A percentile compares a stretch with the other conserved stretches of the same genome.
phyloP scores from a whole-genome alignment of 2,888 invertebrate genomes.

The Calameuta pallipes region DNA sequence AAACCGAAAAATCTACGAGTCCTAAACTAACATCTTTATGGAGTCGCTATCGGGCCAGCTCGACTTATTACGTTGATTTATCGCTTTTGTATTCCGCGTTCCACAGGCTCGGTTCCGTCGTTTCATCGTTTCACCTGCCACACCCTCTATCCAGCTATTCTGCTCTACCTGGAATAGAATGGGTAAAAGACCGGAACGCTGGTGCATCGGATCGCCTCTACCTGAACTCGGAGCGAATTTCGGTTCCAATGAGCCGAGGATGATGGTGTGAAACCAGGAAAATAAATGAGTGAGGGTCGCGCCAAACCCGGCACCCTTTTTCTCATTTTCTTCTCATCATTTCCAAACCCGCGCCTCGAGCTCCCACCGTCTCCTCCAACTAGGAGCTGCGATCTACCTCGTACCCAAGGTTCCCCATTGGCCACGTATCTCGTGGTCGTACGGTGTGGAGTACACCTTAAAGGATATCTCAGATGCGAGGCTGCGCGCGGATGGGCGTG shows the following conservation, averaged over 20 bases:
- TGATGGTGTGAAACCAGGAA: slow-evolving; percentile 3
- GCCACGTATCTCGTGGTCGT: not conserved
- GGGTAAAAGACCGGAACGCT: not conserved
- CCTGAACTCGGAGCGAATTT: not conserved
- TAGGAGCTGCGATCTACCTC: no score
- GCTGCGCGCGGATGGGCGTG: slow-evolving; percentile 53
- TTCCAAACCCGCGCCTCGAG: no score
- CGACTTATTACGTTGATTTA: slow-evolving; percentile 47
- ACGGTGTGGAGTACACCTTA: slow-evolving; percentile 3
- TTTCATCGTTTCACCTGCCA: slow-evolving; percentile 28
- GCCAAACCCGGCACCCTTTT: no score
- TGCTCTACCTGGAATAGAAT: not conserved
- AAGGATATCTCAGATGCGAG: slow-evolving; percentile 38
- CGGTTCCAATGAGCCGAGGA: slow-evolving; percentile 1
- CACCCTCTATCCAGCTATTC: not conserved
- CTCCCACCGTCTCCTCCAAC: no score
- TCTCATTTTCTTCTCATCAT: not conserved
- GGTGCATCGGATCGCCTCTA: not conserved
- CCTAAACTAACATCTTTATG: slow-evolving; percentile 49
- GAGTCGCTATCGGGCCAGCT: slow-evolving; percentile 33
- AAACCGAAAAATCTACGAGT: slow-evolving; percentile 30
- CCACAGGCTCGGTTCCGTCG: slow-evolving; percentile 3
- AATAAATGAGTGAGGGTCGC: not conserved
- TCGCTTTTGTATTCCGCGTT: slow-evolving; percentile 33
- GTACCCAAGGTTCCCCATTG: not conserved